These are phyloP conservation scores for Capromys pilorides DNA, from an alignment of 2,797 vertebrate genomes.

Conservation along the genomic window DNA sequence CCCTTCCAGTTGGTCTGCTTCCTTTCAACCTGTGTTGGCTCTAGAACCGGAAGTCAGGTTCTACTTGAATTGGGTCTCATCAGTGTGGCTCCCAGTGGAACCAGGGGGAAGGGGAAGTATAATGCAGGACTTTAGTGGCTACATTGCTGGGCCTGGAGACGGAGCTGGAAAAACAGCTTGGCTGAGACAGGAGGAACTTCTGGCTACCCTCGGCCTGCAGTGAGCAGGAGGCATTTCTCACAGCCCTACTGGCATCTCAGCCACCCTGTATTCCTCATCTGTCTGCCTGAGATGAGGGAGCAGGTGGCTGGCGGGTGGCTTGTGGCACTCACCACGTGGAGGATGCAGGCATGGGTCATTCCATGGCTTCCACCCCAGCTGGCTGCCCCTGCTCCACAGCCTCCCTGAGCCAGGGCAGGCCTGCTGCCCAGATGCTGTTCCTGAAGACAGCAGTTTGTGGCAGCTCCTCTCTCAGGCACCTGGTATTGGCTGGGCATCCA, in stretches of 20 bases:
- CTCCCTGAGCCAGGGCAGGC: not conserved
- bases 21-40: not conserved
- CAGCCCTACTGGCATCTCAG: constrained; percentile 46
- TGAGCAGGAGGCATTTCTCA: constrained; percentile 54
- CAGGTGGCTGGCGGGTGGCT: not conserved
- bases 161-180: not conserved
- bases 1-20: constrained; percentile 16
- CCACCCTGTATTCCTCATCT: not conserved
- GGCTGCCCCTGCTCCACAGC: not conserved
- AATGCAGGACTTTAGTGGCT: not conserved
- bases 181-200: not conserved
- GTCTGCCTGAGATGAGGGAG: not conserved
- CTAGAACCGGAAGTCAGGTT: not conserved
- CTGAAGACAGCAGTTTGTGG: not conserved
- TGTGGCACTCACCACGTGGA: not conserved
- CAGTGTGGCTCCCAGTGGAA: not conserved
- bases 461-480: not conserved
- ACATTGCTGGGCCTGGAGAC: not conserved
- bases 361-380: not conserved
- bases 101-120: not conserved
- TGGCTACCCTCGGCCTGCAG: constrained; percentile 20
- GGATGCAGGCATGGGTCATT: not conserved
- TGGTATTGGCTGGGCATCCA: not conserved
- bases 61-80: not conserved
- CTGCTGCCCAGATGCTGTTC: not conserved